Conservation (phyloP, 2,797 vertebrate species). For the Merluccius polli region DNA sequence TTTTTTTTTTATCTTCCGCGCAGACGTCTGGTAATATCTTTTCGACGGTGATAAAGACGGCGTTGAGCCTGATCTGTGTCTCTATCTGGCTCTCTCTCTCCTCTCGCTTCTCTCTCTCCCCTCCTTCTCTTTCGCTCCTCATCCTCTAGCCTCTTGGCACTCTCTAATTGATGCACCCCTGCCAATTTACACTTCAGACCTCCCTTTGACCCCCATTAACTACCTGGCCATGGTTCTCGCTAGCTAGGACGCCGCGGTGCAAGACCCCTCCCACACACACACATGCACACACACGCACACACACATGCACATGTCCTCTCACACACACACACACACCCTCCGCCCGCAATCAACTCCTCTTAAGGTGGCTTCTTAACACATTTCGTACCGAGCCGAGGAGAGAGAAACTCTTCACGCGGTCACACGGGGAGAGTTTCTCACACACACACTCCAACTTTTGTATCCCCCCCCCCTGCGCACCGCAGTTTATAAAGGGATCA, state of each 20-base stretch:
- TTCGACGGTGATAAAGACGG: slow-evolving; percentile 62
- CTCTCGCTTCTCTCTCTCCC: background rate
- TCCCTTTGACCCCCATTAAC: slow-evolving; percentile 81
- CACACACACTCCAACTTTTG: slow-evolving; percentile 54
- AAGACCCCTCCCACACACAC: background rate
- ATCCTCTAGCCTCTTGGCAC: slow-evolving; percentile 74
- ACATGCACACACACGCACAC: background rate
- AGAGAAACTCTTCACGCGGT: slow-evolving; percentile 21
- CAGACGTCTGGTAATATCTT: slow-evolving; percentile 51
- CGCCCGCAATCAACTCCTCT: slow-evolving; percentile 69
- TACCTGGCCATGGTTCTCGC: slow-evolving; percentile 59
- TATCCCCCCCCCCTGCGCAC: slow-evolving; percentile 36
- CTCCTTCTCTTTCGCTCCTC: slow-evolving; percentile 53
- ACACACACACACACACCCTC: slow-evolving; percentile 38
- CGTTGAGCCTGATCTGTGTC: slow-evolving; percentile 4
- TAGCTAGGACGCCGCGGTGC: too few species aligned
- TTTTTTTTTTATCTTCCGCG: background rate
- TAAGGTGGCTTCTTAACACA: slow-evolving; percentile 67
- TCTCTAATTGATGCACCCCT: slow-evolving; percentile 81
- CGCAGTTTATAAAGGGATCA: too few species aligned
- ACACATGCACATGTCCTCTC: background rate
- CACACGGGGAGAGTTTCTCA: slow-evolving; percentile 16
- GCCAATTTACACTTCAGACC: slow-evolving; percentile 81
- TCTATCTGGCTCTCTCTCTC: background rate
- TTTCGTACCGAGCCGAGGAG: slow-evolving; percentile 55